A percentile compares a stretch with the other conserved stretches of the same genome.
phyloP scores from a whole-genome alignment of 2,113 vertebrate genomes.

The Osmerus mordax region DNA sequence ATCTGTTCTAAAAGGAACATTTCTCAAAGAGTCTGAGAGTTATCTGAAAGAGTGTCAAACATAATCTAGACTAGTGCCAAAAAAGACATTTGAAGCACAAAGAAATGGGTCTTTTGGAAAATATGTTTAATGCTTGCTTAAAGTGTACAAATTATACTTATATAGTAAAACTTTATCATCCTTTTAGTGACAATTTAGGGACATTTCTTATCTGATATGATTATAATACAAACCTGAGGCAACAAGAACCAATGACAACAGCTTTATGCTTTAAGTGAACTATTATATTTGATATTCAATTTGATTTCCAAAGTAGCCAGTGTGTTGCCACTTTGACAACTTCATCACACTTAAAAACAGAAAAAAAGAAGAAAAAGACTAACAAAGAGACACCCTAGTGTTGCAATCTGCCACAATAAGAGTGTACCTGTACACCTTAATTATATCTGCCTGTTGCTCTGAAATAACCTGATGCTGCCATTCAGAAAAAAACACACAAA shows the following conservation, averaged over 20 bases:
- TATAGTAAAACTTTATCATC: too few relatives aligned
- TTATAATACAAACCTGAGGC: too few relatives aligned
- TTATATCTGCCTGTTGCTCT: slow-evolving; percentile 17
- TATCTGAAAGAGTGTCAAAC: slow-evolving; percentile 8
- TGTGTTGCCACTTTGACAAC: too few relatives aligned
- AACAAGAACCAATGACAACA: too few relatives aligned
- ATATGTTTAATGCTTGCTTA: slow-evolving; percentile 15
- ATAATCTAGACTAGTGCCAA: slow-evolving; percentile 10
- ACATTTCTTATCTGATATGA: too few relatives aligned
- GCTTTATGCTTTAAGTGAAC: too few relatives aligned
- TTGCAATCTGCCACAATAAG: background rate
- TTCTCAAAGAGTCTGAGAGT: background rate
- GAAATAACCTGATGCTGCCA: slow-evolving; percentile 1
- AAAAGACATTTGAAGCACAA: background rate
- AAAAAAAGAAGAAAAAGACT: too few relatives aligned
- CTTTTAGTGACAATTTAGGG: too few relatives aligned
- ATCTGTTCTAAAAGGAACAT: slow-evolving; percentile 1
- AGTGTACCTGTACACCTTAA: background rate
- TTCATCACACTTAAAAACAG: too few relatives aligned
- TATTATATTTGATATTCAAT: too few relatives aligned
- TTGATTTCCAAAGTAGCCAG: too few relatives aligned
- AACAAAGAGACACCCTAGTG: background rate
- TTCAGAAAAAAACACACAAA: background rate
- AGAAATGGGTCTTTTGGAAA: slow-evolving; percentile 11
- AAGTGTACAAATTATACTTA: too few relatives aligned